These are phyloP conservation scores for Tragelaphus scriptus DNA, from an alignment of 2,113 vertebrate species.

Conservation along the genomic window DNA sequence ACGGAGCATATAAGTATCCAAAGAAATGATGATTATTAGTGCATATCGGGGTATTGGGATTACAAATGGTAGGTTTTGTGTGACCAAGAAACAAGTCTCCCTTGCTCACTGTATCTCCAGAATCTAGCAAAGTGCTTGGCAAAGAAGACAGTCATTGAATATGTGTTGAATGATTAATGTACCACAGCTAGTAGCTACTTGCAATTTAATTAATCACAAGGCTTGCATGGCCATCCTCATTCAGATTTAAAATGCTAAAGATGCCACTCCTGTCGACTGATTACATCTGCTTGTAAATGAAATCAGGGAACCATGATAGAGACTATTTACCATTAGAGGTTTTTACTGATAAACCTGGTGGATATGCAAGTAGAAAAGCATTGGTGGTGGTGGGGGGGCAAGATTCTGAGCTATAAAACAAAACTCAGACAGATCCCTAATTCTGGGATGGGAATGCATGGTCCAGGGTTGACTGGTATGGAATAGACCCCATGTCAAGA, in stretches of 20 bases:
- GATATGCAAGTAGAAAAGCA: not conserved
- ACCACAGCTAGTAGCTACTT: not conserved
- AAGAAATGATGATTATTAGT: not conserved
- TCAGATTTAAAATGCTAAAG: not conserved
- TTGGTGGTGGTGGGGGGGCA: rapidly evolving
- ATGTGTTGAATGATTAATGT: not conserved
- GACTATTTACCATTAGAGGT: not conserved
- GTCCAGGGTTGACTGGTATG: not conserved
- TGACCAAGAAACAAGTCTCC: not conserved
- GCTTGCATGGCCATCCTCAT: not conserved
- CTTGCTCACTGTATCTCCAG: not conserved
- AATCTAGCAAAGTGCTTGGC: not conserved
- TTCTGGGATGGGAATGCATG: not conserved
- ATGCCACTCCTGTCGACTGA: not conserved
- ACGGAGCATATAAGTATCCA: not conserved
- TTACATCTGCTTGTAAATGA: not conserved
- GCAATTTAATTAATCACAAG: not conserved
- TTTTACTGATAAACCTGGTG: not conserved
- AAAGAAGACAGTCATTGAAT: not conserved
- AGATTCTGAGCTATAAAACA: not conserved
- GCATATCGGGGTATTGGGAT: not conserved
- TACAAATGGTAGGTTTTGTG: not conserved
- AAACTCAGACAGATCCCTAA: not conserved
- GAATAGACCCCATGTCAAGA: not conserved
- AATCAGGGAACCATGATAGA: not conserved